A percentile compares a stretch with the other conserved stretches of the same genome.
These are phyloP conservation scores for Delichon dasypus DNA, from an alignment of 2,797 vertebrate species.

Conservation along the genomic window DNA sequence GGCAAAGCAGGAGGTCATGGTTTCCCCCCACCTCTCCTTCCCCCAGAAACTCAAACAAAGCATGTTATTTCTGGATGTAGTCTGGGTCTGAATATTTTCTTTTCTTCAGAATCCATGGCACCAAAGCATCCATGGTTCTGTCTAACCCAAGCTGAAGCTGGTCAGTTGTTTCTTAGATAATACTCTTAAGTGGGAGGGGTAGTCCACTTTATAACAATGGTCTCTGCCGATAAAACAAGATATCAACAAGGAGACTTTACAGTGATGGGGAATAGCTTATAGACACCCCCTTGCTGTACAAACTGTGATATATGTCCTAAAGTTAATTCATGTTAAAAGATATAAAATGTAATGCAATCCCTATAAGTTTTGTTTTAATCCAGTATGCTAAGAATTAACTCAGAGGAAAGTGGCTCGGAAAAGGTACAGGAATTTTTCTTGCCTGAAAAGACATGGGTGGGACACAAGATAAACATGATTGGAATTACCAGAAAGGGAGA, in stretches of 20 bases:
- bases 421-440: too few species aligned
- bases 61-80: neutral
- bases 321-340: too few species aligned
- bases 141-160: neutral
- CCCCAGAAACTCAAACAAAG: constrained; percentile 22
- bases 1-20: neutral
- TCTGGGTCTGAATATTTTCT: neutral
- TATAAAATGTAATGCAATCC: too few species aligned
- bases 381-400: too few species aligned
- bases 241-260: neutral
- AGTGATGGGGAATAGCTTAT: neutral
- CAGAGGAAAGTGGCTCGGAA: too few species aligned
- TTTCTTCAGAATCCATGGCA: neutral
- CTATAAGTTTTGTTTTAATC: too few species aligned
- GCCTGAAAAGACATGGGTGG: too few species aligned
- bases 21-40: neutral
- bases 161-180: neutral
- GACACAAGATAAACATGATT: too few species aligned
- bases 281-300: neutral
- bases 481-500: too few species aligned
- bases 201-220: neutral
- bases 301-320: too few species aligned
- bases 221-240: neutral
- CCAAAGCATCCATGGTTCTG: neutral
- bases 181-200: neutral